Base-by-base conservation (phyloP, 2,797 vertebrate genomes). In the Liparis tanakae region DNA sequence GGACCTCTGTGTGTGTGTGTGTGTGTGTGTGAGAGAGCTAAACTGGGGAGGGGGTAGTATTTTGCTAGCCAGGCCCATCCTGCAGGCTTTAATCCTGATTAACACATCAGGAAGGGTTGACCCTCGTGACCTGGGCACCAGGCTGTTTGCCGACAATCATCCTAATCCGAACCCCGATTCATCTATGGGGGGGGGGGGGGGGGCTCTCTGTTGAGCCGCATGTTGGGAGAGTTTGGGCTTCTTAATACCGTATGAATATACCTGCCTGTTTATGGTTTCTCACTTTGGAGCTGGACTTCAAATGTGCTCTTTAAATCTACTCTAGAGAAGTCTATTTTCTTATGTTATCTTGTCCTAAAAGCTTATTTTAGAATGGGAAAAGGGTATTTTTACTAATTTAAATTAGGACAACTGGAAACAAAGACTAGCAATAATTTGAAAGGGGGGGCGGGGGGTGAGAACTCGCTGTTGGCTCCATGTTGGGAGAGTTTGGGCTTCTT, bases 101-200 rank as follows among this genome's bases (percentile, higher is more conserved):
- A 94, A 92, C 93, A 95, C 93, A 94, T 94, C 93, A 95, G 93
- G 90, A 75, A 91, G 85, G 79, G 86, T 56, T 91, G 94, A 95
- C 94, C 94, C 81, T 81, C 44, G 25, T 88, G 94, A 95, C 92
- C 94, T 79, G 87, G 92, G 88, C 91, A 93, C 90, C 93, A 92
- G 93, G 91, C 91, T 93, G 93, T 93, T 92, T 87, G 88, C 91
- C 70, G 87, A 94, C 93, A 94, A 94, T 95, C 93, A 94, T 87
- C 84, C 85, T 94, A 94, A 95, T 94, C 92, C 89, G 12, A 71
- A 68, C 71, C 74, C 74, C 51, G 78, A 91, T 85, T 90, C 82
- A 90, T 90, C 61, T 80, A 61, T 20, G 56, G 22, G 25, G 25
- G 25, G 25, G 25, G 25, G 25, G 25, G 25, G 25, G 25, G 25